A percentile compares a stretch with the other conserved stretches of the same genome.
phyloP scores from a whole-genome alignment of 1,140 invertebrate species.

The Aphaenogaster floridana region DNA sequence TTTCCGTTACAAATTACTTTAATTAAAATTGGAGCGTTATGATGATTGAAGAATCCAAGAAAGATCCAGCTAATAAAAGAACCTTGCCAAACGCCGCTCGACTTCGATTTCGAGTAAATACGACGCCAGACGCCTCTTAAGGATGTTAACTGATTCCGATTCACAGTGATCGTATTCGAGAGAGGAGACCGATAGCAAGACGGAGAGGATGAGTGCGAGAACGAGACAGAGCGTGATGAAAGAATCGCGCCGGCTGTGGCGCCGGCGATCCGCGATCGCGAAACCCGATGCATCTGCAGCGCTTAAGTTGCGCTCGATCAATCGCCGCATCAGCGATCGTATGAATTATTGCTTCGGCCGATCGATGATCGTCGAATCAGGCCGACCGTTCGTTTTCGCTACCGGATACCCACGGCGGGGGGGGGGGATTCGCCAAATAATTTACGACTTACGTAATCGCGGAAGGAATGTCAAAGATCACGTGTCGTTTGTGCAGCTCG shows the following conservation, averaged over 20 bases:
- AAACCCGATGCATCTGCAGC: constrained; percentile 45
- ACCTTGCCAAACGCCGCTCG: neutral
- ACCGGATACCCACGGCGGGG: neutral
- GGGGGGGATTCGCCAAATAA: neutral
- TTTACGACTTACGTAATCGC: constrained; percentile 38
- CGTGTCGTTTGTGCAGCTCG: neutral
- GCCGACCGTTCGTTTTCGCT: neutral
- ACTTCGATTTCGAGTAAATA: constrained; percentile 24
- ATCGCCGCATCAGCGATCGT: neutral
- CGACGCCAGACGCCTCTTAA: constrained; percentile 17
- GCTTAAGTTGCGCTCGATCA: constrained; percentile 13
- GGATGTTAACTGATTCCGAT: constrained; percentile 43
- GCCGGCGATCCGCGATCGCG: constrained; percentile 46
- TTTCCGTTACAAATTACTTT: neutral
- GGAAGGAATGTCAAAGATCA: neutral
- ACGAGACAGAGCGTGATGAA: neutral
- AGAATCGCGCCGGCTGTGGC: constrained; percentile 11
- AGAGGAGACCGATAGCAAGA: constrained; percentile 16
- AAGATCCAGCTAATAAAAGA: neutral
- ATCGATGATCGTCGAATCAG: constrained; percentile 8
- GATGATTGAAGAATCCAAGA: neutral
- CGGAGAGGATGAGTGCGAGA: constrained; percentile 42
- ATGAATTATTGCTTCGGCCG: constrained; percentile 27
- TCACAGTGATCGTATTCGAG: constrained; percentile 34
- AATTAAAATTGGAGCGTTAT: neutral